These are phyloP conservation scores for Hirtodrosophila cameraria DNA, from an alignment of 2,888 invertebrate genomes.

Conservation along the genomic window DNA sequence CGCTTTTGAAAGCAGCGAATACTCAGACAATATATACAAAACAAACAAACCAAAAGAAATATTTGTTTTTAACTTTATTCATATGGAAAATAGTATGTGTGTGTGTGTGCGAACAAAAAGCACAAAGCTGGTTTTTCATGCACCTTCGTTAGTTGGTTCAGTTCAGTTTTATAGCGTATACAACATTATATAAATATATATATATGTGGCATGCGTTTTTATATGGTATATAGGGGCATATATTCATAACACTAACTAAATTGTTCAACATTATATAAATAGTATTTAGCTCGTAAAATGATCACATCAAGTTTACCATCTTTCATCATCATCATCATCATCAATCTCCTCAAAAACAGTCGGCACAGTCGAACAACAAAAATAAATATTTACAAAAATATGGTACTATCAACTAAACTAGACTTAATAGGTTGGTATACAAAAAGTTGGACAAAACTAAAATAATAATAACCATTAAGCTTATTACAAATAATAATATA, in stretches of 20 bases:
- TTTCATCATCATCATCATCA: slow-evolving; percentile 70
- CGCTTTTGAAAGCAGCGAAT: slow-evolving; percentile 71
- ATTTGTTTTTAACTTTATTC: slow-evolving; percentile 68
- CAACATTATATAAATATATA: slow-evolving; percentile 32
- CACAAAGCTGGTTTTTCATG: slow-evolving; percentile 57
- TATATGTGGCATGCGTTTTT: slow-evolving; percentile 35
- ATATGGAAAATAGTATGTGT: slow-evolving; percentile 71
- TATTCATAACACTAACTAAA: slow-evolving; percentile 68
- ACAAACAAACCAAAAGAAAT: slow-evolving; percentile 45
- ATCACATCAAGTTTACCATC: slow-evolving; percentile 76
- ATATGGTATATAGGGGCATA: slow-evolving; percentile 24
- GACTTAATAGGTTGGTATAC: slow-evolving; percentile 42
- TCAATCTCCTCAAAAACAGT: slow-evolving; percentile 37
- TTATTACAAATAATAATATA: slow-evolving; percentile 38
- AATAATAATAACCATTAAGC: slow-evolving; percentile 47
- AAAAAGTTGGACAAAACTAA: slow-evolving; percentile 37
- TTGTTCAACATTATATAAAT: slow-evolving; percentile 65
- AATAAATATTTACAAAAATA: slow-evolving; percentile 77
- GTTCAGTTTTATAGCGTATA: slow-evolving; percentile 68
- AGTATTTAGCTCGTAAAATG: slow-evolving; percentile 71
- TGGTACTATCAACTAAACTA: slow-evolving; percentile 57
- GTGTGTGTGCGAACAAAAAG: slow-evolving; percentile 54
- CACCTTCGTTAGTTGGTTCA: slow-evolving; percentile 63
- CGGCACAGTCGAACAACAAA: slow-evolving; percentile 59
- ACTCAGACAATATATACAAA: slow-evolving; percentile 15